Percentiles rank a stretch among this genome's conserved stretches.
phyloP scores from a whole-genome alignment of 2,888 invertebrate species.

The Drepana falcataria region DNA sequence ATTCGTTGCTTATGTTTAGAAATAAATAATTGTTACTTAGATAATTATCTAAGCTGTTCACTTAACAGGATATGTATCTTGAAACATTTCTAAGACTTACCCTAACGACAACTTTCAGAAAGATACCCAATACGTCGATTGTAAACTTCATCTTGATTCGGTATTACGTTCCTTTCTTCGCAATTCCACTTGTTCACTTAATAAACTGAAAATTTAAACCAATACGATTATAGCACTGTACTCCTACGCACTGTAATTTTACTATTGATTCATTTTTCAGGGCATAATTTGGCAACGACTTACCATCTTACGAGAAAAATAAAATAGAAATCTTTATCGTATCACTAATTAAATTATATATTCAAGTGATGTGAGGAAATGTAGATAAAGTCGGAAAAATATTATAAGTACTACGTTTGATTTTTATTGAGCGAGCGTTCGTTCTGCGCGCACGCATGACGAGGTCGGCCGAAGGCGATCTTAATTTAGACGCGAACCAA shows the following conservation, averaged over 20 bases:
- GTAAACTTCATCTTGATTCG: constrained; percentile 70
- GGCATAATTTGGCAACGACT: constrained; percentile 16
- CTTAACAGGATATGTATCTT: background rate
- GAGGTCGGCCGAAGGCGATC: constrained; percentile 64
- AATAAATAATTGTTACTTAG: too few relatives aligned
- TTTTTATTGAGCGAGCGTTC: constrained; percentile 55
- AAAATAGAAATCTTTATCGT: constrained; percentile 11
- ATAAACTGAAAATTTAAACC: constrained; percentile 50
- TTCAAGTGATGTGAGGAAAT: constrained; percentile 42
- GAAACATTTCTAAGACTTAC: constrained; percentile 40
- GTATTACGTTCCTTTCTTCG: constrained; percentile 11
- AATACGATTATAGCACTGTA: constrained; percentile 25
- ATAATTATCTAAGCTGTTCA: too few relatives aligned
- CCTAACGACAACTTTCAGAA: constrained; percentile 73
- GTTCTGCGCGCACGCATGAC: constrained; percentile 64
- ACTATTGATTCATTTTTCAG: too few relatives aligned
- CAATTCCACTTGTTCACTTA: constrained; percentile 42
- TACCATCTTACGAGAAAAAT: constrained; percentile 33
- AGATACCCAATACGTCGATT: constrained; percentile 71
- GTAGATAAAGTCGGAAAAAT: constrained; percentile 64
- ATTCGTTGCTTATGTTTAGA: too few relatives aligned
- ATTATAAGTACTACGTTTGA: constrained; percentile 73
- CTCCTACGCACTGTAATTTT: constrained; percentile 22
- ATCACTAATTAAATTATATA: constrained; percentile 16
- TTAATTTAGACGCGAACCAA: constrained; percentile 71